phyloP scores from a whole-genome alignment of 2,797 vertebrate species.

The Caiman crocodilus region DNA sequence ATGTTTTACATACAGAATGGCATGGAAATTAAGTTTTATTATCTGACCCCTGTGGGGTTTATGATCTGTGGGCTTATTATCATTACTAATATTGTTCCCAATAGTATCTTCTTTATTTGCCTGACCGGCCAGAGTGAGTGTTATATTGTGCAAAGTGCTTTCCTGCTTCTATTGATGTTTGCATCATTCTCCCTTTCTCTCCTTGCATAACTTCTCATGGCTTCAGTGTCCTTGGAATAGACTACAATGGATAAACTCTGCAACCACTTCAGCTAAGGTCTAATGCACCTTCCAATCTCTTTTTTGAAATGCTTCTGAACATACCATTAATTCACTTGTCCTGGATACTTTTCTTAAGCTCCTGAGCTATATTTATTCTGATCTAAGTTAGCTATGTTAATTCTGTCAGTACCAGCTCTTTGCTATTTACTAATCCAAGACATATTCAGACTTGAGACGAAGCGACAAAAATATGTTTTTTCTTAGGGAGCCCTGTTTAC shows the following conservation, averaged over 20 bases:
- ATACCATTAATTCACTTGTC: conserved; percentile 39
- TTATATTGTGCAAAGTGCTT: conserved; percentile 39
- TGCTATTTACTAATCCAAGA: conserved; percentile 25
- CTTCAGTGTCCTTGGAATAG: conserved; percentile 38
- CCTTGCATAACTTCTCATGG: conserved; percentile 50
- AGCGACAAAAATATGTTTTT: neutral
- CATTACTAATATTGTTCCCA: neutral
- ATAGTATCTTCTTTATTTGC: conserved; percentile 15
- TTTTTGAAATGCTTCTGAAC: conserved; percentile 53
- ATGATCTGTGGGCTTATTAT: neutral
- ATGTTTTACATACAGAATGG: conserved; percentile 14
- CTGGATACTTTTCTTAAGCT: conserved; percentile 25
- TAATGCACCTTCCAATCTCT: conserved; percentile 42
- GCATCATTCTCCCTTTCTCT: neutral
- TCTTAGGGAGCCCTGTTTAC: neutral
- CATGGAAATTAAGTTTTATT: conserved; percentile 53
- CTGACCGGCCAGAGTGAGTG: neutral
- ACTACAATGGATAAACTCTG: conserved; percentile 64
- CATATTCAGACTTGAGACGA: neutral
- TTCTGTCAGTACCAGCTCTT: conserved; percentile 1
- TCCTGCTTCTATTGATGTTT: neutral
- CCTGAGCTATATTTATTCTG: neutral
- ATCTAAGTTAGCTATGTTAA: neutral
- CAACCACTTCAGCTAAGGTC: conserved; percentile 34
- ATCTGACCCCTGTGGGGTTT: neutral